Base-by-base conservation (phyloP, 2,888 invertebrate genomes). In the Zaprionus obscuricornis region DNA sequence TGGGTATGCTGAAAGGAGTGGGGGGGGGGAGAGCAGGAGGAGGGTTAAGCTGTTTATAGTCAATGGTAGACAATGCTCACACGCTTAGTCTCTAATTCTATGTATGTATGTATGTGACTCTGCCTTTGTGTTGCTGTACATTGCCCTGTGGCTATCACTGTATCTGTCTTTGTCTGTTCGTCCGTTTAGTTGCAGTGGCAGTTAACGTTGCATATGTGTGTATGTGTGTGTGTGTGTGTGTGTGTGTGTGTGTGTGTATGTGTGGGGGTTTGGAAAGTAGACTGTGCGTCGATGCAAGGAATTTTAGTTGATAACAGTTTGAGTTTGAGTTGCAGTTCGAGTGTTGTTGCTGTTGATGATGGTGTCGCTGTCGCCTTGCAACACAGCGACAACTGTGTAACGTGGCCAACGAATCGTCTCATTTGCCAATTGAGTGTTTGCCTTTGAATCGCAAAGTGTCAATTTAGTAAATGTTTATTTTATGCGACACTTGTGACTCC, bases 401-500 rank as follows among this genome's bases (percentile, higher is more conserved):
- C 37, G n/a, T n/a, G n/a, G n/a, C n/a, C n/a, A n/a, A n/a, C 57
- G 63, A 63, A n/a, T n/a, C n/a, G n/a, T n/a, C n/a, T n/a, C n/a
- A n/a, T n/a, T n/a, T n/a, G n/a, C n/a, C 72, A 74, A 67, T 83
- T 60, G 71, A 73, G 64, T 76, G 77, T 74, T 76, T 66, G 72
- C 72, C 66, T 74, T 68, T 74, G 75, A 81, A 77, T 83, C 74
- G 73, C 68, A 85, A n/a, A 86, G 81, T 83, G 87, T 86, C 84
- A 84, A 85, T 87, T 85, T 85, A 67, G 77, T 66, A 81, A 84
- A 87, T 87, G 86, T 85, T 84, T 87, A 84, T 87, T 84, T 84
- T 77, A 85, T 77, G 68, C 74, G 58, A 64, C 81, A 71, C 77
- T 83, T 76, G 81, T n/a, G n/a, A n/a, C n/a, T n/a, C n/a, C n/a